Evolutionary conservation across 1,140 invertebrate genomes (phyloP).

Genomic region (Pseudachorutes palmiensis): DNA sequence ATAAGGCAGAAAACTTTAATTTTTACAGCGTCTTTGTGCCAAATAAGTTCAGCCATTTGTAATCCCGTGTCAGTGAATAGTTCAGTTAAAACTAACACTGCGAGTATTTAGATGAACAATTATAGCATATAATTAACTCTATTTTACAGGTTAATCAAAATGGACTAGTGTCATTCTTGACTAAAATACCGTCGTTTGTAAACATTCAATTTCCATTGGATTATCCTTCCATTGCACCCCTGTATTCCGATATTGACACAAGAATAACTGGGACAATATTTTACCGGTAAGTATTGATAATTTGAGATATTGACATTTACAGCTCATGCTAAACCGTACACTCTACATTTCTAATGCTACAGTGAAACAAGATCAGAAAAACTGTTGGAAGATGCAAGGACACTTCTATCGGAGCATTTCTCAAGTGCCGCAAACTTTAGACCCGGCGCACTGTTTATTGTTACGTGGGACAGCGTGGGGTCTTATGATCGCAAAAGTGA

Average conservation of each 20-base stretch:
- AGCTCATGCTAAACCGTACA: not conserved
- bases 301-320: not conserved
- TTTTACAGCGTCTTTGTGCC: too few relatives aligned
- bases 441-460: conserved; percentile 58
- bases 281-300: conserved; percentile 58
- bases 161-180: conserved; percentile 80
- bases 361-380: conserved; percentile 60
- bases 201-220: conserved; percentile 83
- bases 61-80: too few relatives aligned
- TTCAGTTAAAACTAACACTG: too few relatives aligned
- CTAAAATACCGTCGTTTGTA: conserved; percentile 71
- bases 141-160: conserved; percentile 76
- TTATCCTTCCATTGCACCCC: conserved; percentile 78
- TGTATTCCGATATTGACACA: conserved; percentile 85
- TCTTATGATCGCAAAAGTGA: conserved; percentile 52
- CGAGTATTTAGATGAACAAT: too few relatives aligned
- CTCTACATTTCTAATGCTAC: not conserved
- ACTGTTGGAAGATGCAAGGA: conserved; percentile 56
- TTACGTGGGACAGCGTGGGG: conserved; percentile 66
- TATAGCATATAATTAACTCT: conserved; percentile 2
- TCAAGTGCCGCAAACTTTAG: conserved; percentile 57
- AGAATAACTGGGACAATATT: conserved; percentile 63
- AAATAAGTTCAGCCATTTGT: too few relatives aligned
- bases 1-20: too few relatives aligned
- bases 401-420: conserved; percentile 61